Evolutionary conservation across 2,888 invertebrate species (phyloP).

Genomic region (Tuta absoluta): DNA sequence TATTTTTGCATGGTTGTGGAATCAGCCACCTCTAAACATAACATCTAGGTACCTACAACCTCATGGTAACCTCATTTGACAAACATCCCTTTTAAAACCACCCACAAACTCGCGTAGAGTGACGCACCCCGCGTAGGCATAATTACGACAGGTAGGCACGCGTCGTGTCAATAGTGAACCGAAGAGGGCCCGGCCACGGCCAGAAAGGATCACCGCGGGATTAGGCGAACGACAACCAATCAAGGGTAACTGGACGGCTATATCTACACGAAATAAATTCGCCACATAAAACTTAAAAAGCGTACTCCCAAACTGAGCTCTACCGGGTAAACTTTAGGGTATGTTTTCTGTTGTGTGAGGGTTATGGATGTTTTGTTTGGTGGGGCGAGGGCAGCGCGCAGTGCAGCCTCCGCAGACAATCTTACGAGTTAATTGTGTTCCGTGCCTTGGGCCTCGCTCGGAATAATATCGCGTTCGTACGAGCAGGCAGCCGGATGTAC

Average conservation of each 20-base stretch:
- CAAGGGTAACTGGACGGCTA: slow-evolving; percentile 83
- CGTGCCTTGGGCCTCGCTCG: slow-evolving; percentile 69
- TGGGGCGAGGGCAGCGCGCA: slow-evolving; percentile 75
- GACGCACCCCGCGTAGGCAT: slow-evolving; percentile 3
- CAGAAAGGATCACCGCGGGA: slow-evolving; percentile 86
- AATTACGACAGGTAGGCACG: slow-evolving; percentile 61
- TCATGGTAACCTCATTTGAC: background rate
- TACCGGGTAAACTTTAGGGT: slow-evolving; percentile 44
- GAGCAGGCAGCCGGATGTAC: background rate
- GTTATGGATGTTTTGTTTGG: slow-evolving; percentile 82
- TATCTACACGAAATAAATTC: slow-evolving; percentile 81
- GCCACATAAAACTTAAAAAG: slow-evolving; percentile 74
- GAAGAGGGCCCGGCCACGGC: slow-evolving; percentile 71
- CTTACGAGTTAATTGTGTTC: slow-evolving; percentile 82
- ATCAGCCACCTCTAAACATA: background rate
- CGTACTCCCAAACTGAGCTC: slow-evolving; percentile 43
- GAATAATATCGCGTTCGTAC: slow-evolving; percentile 60
- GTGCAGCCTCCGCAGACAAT: slow-evolving; percentile 80
- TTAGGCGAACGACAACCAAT: slow-evolving; percentile 87
- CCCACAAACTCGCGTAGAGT: slow-evolving; percentile 7
- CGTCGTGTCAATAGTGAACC: slow-evolving; percentile 79
- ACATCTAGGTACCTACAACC: background rate
- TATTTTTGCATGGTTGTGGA: background rate
- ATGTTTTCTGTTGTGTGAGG: slow-evolving; percentile 43
- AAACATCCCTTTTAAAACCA: slow-evolving; percentile 8